phyloP scores from a whole-genome alignment of 2,888 invertebrate genomes.

The Altica lythri region DNA sequence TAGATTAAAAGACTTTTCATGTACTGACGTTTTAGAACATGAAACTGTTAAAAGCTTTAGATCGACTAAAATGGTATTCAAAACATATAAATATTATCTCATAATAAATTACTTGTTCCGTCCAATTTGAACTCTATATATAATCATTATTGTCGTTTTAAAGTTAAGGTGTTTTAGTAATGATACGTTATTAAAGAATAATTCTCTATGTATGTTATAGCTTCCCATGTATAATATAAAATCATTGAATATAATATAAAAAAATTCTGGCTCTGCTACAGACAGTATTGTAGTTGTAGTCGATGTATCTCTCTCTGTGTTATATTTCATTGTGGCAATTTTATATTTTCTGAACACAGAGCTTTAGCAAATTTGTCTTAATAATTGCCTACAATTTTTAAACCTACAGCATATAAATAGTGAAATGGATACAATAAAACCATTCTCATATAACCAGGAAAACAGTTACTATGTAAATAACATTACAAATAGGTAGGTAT shows the following conservation, averaged over 20 bases:
- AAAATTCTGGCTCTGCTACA: too few relatives aligned
- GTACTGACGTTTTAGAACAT: not conserved
- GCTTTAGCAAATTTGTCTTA: too few relatives aligned
- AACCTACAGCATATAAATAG: too few relatives aligned
- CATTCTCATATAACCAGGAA: constrained; percentile 13
- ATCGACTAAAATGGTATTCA: constrained; percentile 10
- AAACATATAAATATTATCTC: constrained; percentile 17
- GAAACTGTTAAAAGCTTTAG: constrained; percentile 14
- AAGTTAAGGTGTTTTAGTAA: too few relatives aligned
- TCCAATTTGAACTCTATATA: constrained; percentile 7
- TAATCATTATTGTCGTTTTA: not conserved
- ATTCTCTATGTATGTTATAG: not conserved
- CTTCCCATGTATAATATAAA: not conserved
- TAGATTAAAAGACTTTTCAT: constrained; percentile 14
- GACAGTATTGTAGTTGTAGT: too few relatives aligned
- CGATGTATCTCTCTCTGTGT: not conserved
- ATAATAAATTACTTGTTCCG: constrained; percentile 12
- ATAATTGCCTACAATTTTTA: too few relatives aligned
- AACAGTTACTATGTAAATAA: constrained; percentile 30
- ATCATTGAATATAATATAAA: not conserved
- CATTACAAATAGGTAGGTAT: constrained; percentile 23
- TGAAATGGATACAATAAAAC: too few relatives aligned
- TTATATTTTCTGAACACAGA: too few relatives aligned
- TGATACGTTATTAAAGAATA: too few relatives aligned
- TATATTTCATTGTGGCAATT: not conserved